Percentiles rank a stretch among this genome's conserved stretches.
Evolutionary conservation across 2,888 invertebrate genomes (phyloP).

Genomic region (Melinaea marsaeus): DNA sequence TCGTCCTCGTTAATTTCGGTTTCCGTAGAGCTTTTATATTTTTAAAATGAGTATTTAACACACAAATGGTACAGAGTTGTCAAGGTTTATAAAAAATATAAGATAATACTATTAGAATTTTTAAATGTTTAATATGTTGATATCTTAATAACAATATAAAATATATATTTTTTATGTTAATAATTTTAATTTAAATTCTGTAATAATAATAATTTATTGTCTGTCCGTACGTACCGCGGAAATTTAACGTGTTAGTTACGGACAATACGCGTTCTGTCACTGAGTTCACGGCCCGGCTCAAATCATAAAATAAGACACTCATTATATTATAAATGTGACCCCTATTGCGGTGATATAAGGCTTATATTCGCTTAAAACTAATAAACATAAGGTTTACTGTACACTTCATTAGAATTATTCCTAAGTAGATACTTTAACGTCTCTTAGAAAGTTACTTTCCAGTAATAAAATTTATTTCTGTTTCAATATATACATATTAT

Average conservation of each 20-base stretch:
- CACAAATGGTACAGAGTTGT: too few species aligned
- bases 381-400: constrained; percentile 38
- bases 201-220: constrained; percentile 19
- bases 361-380: constrained; percentile 33
- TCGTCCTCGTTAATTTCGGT: too few species aligned
- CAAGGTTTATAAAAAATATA: too few species aligned
- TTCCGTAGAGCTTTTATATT: too few species aligned
- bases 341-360: constrained; percentile 37
- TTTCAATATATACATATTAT: too few species aligned
- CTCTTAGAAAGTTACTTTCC: constrained; percentile 66
- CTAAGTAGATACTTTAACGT: constrained; percentile 45
- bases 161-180: background rate
- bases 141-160: background rate
- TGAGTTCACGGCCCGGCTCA: constrained; percentile 58
- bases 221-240: constrained; percentile 57
- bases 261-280: constrained; percentile 64
- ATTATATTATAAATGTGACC: constrained; percentile 31
- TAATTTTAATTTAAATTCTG: background rate
- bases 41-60: too few species aligned
- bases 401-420: constrained; percentile 58
- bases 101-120: too few species aligned
- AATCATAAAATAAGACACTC: constrained; percentile 58
- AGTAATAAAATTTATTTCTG: constrained; percentile 38
- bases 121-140: too few species aligned
- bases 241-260: constrained; percentile 74